These are phyloP conservation scores for Labeo catla DNA, from an alignment of 2,113 vertebrate species.

Conservation along the genomic window DNA sequence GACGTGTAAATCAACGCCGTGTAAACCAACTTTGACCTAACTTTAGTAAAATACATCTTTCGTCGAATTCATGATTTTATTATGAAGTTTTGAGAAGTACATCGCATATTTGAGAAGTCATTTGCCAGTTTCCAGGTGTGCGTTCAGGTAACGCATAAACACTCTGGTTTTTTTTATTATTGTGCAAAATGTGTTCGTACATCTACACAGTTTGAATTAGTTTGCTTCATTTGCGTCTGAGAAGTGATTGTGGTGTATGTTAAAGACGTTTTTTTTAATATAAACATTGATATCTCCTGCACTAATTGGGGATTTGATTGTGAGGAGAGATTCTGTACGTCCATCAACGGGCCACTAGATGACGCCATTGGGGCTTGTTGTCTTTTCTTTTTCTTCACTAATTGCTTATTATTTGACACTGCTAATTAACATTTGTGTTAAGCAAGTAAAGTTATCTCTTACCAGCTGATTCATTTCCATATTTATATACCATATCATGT, in stretches of 20 bases:
- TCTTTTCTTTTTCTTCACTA: constrained; percentile 2
- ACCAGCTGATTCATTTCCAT: background rate
- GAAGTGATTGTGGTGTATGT: background rate
- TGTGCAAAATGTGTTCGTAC: background rate
- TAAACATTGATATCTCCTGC: background rate
- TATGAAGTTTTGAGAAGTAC: background rate
- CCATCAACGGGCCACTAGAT: background rate
- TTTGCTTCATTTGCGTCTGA: background rate
- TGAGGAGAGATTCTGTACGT: background rate
- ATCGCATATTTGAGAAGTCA: background rate
- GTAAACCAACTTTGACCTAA: background rate
- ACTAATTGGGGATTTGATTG: background rate
- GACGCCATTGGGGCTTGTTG: background rate
- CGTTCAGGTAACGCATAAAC: background rate
- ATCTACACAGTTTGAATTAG: background rate
- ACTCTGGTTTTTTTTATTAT: background rate
- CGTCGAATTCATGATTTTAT: background rate
- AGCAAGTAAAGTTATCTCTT: background rate
- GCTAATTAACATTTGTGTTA: background rate
- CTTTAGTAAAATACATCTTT: background rate
- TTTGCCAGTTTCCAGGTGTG: background rate
- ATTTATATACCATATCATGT: background rate
- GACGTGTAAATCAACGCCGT: background rate
- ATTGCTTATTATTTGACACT: background rate
- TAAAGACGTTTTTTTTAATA: background rate